Evolutionary conservation across 2,797 vertebrate species (phyloP).

Genomic region (Crocidura indochinensis): DNA sequence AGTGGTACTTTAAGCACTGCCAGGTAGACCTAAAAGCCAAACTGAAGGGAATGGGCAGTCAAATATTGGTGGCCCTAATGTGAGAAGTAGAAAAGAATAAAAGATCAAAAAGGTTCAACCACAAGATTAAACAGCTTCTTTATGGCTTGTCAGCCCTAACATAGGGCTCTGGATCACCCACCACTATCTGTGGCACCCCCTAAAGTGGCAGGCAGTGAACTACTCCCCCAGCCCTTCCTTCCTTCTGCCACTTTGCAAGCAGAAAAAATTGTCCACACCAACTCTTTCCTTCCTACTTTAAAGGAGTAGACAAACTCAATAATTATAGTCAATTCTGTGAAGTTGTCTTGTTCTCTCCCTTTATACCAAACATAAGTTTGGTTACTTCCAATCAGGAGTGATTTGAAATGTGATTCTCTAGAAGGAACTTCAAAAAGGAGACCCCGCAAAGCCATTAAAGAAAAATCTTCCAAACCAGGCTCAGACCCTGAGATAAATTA

Average conservation of each 20-base stretch:
- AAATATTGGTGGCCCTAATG: not conserved
- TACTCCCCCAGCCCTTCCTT: too few species aligned
- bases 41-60: not conserved
- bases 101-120: conserved; percentile 21
- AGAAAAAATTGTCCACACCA: too few species aligned
- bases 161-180: too few species aligned
- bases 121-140: not conserved
- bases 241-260: too few species aligned
- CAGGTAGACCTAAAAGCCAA: too few species aligned
- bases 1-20: too few species aligned
- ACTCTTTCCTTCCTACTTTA: too few species aligned
- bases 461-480: not conserved
- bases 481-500: not conserved
- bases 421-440: too few species aligned
- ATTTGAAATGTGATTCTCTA: not conserved
- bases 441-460: not conserved
- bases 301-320: not conserved
- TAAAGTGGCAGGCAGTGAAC: too few species aligned
- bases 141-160: not conserved
- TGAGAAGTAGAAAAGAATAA: not conserved
- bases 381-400: conserved; percentile 27
- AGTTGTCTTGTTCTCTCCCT: not conserved
- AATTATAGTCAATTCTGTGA: not conserved
- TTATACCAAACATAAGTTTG: conserved; percentile 21
- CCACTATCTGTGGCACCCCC: too few species aligned